Conservation (phyloP, 2,797 vertebrate species). For the Clarias platycephalus region DNA sequence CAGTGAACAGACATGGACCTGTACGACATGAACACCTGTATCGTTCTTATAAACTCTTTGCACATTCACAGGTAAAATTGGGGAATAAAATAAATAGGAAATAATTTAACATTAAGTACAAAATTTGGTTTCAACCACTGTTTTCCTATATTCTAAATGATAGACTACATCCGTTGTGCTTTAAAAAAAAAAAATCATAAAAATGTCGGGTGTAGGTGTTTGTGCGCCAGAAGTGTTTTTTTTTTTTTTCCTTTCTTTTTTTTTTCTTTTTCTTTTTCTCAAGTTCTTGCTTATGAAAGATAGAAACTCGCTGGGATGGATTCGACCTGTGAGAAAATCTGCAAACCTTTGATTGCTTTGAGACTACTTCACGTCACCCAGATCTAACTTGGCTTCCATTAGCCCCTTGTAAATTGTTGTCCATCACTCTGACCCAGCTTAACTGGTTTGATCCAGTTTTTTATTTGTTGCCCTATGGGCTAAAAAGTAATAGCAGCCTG, state of each 20-base stretch:
- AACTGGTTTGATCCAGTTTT: constrained; percentile 16
- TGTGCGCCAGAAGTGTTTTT: constrained; percentile 4
- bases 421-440: constrained; percentile 7
- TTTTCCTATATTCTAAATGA: constrained; percentile 39
- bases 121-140: constrained; percentile 54
- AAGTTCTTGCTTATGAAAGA: constrained; percentile 33
- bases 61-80: constrained; percentile 63
- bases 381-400: constrained; percentile 18
- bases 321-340: neutral
- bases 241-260: too few relatives aligned
- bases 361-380: constrained; percentile 9
- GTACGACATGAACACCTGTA: constrained; percentile 34
- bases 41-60: constrained; percentile 33
- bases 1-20: constrained; percentile 21
- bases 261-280: neutral
- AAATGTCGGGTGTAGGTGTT: neutral
- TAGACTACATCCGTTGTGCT: constrained; percentile 46
- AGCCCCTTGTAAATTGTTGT: neutral
- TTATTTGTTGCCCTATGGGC: neutral
- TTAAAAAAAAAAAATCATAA: constrained; percentile 7
- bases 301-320: constrained; percentile 19
- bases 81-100: constrained; percentile 70
- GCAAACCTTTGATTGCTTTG: neutral
- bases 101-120: constrained; percentile 71
- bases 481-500: constrained; percentile 11